phyloP scores from a whole-genome alignment of 2,113 vertebrate species.

The Tachuris rubrigastra region DNA sequence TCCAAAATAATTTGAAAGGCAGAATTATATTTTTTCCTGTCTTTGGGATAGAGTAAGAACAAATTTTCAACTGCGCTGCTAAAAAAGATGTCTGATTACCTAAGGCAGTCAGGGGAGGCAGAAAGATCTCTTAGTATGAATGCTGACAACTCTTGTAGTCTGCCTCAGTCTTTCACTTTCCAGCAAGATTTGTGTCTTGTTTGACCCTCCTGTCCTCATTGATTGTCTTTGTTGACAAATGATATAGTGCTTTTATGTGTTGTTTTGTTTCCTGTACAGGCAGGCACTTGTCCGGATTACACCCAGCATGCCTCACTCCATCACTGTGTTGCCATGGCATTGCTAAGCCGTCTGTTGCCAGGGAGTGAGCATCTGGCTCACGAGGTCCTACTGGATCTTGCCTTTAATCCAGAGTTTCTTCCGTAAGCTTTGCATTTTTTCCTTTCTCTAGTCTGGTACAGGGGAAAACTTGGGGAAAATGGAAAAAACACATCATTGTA shows the following conservation, averaged over 20 bases:
- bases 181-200: fast-evolving
- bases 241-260: background rate
- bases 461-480: background rate
- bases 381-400: slow-evolving; percentile 80
- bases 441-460: background rate
- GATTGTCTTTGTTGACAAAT: background rate
- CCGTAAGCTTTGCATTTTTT: slow-evolving; percentile 80
- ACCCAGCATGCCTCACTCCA: slow-evolving; percentile 76
- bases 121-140: background rate
- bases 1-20: background rate
- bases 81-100: background rate
- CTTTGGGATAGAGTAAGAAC: background rate
- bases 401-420: slow-evolving; percentile 89
- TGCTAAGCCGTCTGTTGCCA: slow-evolving; percentile 87
- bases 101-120: background rate
- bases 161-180: background rate
- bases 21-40: background rate
- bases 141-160: background rate
- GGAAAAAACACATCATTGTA: background rate
- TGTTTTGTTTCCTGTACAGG: slow-evolving; percentile 73
- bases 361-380: slow-evolving; percentile 89
- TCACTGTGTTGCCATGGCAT: slow-evolving; percentile 83
- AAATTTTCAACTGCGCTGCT: background rate
- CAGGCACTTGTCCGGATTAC: slow-evolving; percentile 68
- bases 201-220: background rate